phyloP scores from a whole-genome alignment of 2,888 invertebrate species.

The Ligdia adustata region DNA sequence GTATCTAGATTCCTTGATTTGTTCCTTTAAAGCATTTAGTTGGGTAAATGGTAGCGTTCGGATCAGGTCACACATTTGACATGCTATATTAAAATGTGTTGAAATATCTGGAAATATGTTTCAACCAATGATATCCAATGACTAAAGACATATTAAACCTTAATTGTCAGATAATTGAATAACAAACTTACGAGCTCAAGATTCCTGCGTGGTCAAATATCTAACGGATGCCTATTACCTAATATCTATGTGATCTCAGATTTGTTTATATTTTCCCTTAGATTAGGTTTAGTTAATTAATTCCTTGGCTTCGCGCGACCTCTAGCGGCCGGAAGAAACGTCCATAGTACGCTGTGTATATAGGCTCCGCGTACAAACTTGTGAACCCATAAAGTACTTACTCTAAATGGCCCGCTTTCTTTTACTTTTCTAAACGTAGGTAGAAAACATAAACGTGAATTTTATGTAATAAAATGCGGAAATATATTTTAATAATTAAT shows the following conservation, averaged over 20 bases:
- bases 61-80: no score
- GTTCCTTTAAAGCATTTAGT: constrained; percentile 35
- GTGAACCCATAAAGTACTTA: constrained; percentile 77
- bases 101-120: no score
- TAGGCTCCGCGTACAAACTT: constrained; percentile 81
- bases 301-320: constrained; percentile 51
- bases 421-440: constrained; percentile 81
- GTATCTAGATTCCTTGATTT: no score
- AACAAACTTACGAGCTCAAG: no score
- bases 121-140: no score
- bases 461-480: constrained; percentile 84
- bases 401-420: constrained; percentile 77
- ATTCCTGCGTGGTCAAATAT: no score
- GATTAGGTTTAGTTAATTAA: constrained; percentile 42
- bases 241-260: constrained; percentile 66
- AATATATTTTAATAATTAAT: constrained; percentile 84
- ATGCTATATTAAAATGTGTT: no score
- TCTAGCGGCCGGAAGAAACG: constrained; percentile 72
- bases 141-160: no score
- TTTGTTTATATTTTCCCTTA: constrained; percentile 54
- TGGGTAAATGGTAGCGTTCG: constrained; percentile 5
- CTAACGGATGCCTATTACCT: no score
- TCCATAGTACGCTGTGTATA: constrained; percentile 83
- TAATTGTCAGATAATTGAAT: no score
- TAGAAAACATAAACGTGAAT: constrained; percentile 83